Evolutionary conservation across 2,888 invertebrate genomes (phyloP).

Genomic region (Cataglyphis cursor): DNA sequence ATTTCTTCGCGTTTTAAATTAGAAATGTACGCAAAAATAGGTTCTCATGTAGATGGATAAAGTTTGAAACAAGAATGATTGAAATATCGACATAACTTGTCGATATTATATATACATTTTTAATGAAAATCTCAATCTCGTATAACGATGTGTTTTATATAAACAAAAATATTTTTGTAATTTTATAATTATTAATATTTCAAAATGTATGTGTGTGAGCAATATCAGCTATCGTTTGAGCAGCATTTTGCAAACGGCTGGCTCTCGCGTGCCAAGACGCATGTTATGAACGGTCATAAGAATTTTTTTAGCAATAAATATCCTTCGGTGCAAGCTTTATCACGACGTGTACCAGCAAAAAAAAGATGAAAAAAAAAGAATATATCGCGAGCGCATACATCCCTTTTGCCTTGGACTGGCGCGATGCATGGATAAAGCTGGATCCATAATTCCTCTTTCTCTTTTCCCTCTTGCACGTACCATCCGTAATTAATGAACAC

Average conservation of each 20-base stretch:
- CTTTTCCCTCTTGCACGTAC: conserved; percentile 71
- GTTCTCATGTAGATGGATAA: no score
- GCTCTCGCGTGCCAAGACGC: conserved; percentile 36
- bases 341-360: conserved; percentile 48
- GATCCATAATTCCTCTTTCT: conserved; percentile 81
- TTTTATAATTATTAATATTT: background rate
- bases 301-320: conserved; percentile 68
- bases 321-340: conserved; percentile 66
- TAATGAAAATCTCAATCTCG: background rate
- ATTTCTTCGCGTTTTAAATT: background rate
- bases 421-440: conserved; percentile 80
- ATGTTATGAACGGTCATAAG: conserved; percentile 43
- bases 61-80: background rate
- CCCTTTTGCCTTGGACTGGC: conserved; percentile 61
- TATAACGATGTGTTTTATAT: background rate
- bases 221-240: conserved; percentile 16
- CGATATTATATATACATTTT: background rate
- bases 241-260: conserved; percentile 32
- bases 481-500: conserved; percentile 81
- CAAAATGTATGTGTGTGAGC: background rate
- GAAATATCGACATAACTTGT: background rate
- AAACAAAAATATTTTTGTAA: background rate
- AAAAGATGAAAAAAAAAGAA: conserved; percentile 28
- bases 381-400: conserved; percentile 59
- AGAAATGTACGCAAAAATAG: background rate